Evolutionary conservation across 2,888 invertebrate species (phyloP).

Genomic region (Lissonota sp.): DNA sequence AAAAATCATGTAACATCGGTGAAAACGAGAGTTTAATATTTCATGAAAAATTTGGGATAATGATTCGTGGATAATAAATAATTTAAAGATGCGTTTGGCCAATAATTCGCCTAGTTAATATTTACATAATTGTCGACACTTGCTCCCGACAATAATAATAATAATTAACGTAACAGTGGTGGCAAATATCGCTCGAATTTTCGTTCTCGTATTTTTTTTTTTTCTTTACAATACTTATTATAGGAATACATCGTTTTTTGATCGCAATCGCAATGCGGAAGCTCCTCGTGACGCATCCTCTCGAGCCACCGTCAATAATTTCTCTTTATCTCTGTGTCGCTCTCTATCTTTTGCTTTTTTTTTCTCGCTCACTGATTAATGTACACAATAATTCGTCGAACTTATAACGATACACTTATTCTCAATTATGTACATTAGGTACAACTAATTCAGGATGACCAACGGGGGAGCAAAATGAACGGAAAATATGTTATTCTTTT

Average conservation of each 20-base stretch:
- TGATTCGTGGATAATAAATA: conserved; percentile 53
- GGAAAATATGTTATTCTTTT: conserved; percentile 4
- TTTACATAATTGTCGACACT: conserved; percentile 62
- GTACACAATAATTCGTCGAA: conserved; percentile 61
- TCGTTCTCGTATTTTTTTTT: conserved; percentile 49
- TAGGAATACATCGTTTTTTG: conserved; percentile 44
- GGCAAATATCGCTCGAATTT: conserved; percentile 57
- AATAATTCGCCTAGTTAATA: conserved; percentile 62
- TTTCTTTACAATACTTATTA: conserved; percentile 57
- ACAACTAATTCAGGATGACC: conserved; percentile 69
- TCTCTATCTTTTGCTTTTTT: conserved; percentile 15
- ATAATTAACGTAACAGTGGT: conserved; percentile 60
- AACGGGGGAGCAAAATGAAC: conserved; percentile 57
- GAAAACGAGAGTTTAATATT: conserved; percentile 1
- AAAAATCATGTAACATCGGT: conserved; percentile 13
- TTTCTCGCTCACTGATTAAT: conserved; percentile 48
- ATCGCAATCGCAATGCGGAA: conserved; percentile 38
- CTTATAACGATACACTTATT: conserved; percentile 57
- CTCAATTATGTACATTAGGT: conserved; percentile 70
- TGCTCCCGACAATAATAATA: conserved; percentile 59
- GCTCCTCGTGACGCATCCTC: conserved; percentile 40
- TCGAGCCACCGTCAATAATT: conserved; percentile 52
- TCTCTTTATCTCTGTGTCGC: conserved; percentile 24
- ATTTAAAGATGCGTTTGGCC: conserved; percentile 53
- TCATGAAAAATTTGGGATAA: conserved; percentile 38